A percentile compares a stretch with the other conserved stretches of the same genome.
Conservation (phyloP, 2,113 vertebrate species). For the Phaethornis superciliosus region DNA sequence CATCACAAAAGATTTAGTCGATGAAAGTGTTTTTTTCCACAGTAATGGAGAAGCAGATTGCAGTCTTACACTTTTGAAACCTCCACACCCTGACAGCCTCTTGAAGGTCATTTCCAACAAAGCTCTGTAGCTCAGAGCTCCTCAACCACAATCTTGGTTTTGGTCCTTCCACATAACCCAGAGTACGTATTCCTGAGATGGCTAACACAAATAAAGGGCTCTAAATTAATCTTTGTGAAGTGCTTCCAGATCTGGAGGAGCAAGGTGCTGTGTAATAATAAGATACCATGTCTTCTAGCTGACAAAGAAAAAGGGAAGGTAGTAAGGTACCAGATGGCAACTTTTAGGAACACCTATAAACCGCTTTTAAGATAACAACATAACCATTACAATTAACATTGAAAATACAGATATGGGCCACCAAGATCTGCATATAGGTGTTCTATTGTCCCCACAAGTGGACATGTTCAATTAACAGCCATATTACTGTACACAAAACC, state of each 20-base stretch:
- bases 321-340: neutral
- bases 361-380: neutral
- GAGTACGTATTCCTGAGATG: neutral
- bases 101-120: neutral
- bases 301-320: neutral
- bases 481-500: neutral
- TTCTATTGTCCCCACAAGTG: neutral
- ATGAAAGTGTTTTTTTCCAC: neutral
- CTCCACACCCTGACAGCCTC: neutral
- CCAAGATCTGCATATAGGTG: accelerated
- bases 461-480: accelerated
- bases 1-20: slow-evolving; percentile 20
- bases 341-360: neutral
- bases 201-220: neutral
- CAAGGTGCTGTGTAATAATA: neutral
- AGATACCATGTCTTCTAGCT: neutral
- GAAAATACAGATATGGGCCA: neutral
- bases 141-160: accelerated
- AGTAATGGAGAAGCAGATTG: neutral
- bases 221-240: neutral
- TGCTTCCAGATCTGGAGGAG: neutral
- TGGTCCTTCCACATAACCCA: neutral
- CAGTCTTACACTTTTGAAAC: neutral
- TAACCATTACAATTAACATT: neutral
- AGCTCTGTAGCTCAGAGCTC: neutral